Evolutionary conservation across 2,797 vertebrate genomes (phyloP), one percentile per base, ranked within the genome.

Genomic region (Botia almorhae): DNA sequence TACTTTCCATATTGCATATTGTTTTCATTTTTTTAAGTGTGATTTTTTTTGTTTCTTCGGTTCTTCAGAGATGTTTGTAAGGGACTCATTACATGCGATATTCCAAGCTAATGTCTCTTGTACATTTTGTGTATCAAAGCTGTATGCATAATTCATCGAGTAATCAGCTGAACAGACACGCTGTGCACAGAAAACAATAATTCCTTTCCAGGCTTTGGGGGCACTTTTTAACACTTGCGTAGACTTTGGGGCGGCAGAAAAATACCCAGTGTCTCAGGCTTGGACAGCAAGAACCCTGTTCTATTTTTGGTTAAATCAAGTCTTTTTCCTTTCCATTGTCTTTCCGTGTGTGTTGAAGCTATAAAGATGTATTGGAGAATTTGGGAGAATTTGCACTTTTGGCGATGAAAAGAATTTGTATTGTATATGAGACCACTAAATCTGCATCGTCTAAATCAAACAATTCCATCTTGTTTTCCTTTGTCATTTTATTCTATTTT

Each of bases 401-500:
- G 91, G 91, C 85, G 85, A 92, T 84, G 85, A 92, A 92, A 93
- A 93, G 74, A 91, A 92, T 92, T 92, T 91, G 90, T 92, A 90
- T 91, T 93, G 91, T 93, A 92, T 89, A 92, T 90, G 94, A 93
- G 93, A 94, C 94, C 93, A 94, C 93, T 94, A 94, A 94, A 93
- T 93, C 89, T 91, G 93, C 92, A 93, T 90, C 89, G 90, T 93
- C 91, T 91, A 93, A 94, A 93, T 90, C 91, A 92, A 93, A 89
- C 92, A 91, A 94, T 93, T 94, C 91, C 92, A 92, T 92, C 91
- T 92, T 91, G 89, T 92, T 89, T 92, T 85, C 78, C 82, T 85
- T 90, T 87, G 84, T 90, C 56, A 77, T 87, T 84, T 80, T 82
- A 80, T 81, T 81, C 82, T 84, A 60, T 84, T 83, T 77, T 76